Evolutionary conservation across 1,140 invertebrate species (phyloP).

Genomic region (Formica exsecta): DNA sequence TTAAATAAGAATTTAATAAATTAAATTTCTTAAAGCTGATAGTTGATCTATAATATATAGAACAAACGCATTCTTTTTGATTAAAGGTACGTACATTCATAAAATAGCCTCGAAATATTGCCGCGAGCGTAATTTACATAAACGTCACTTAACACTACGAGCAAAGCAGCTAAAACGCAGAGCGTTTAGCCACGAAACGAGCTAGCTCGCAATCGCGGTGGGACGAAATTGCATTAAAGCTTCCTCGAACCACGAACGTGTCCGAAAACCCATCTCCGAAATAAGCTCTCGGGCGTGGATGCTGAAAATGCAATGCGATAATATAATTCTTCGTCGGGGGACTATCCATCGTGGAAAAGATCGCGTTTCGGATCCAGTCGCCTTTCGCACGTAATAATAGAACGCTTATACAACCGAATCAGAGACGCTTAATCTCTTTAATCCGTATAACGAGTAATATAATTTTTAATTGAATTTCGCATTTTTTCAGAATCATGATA

Average conservation of each 20-base stretch:
- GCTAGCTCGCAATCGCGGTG: constrained; percentile 19
- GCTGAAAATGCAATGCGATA: constrained; percentile 38
- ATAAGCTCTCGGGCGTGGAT: constrained; percentile 45
- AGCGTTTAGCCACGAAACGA: constrained; percentile 7
- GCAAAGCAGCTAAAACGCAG: neutral
- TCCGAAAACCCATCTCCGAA: constrained; percentile 33
- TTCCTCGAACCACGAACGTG: constrained; percentile 19
- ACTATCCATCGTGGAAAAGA: constrained; percentile 23
- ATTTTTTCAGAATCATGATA: neutral
- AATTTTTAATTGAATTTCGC: neutral
- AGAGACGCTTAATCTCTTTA: neutral
- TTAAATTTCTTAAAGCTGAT: neutral
- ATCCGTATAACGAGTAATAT: neutral
- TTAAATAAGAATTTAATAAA: neutral
- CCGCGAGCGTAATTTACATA: constrained; percentile 8
- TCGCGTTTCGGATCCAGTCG: constrained; percentile 22
- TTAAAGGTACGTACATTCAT: neutral
- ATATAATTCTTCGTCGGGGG: constrained; percentile 48
- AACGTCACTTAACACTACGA: constrained; percentile 20
- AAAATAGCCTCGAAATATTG: neutral
- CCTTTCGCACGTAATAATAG: constrained; percentile 25
- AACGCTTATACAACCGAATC: neutral
- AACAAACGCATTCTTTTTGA: neutral
- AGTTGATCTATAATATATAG: neutral
- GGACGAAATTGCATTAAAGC: constrained; percentile 34